Percentiles rank a stretch among this genome's conserved stretches.
phyloP scores from a whole-genome alignment of 2,113 vertebrate species.

The Electrona antarctica region DNA sequence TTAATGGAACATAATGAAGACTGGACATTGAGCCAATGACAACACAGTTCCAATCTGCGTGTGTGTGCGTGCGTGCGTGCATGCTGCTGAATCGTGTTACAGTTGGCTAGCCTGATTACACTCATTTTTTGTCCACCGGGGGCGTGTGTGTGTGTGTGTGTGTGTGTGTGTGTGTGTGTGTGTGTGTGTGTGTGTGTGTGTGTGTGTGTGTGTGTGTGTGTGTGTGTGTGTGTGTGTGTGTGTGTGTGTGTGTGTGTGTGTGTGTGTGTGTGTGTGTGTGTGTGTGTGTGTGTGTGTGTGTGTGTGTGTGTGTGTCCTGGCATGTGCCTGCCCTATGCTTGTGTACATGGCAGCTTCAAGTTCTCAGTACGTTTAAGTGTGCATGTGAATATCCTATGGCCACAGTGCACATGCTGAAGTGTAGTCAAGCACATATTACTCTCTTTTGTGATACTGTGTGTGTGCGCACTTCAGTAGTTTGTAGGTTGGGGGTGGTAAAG shows the following conservation, averaged over 20 bases:
- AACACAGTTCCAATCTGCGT: slow-evolving; percentile 55
- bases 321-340: no score
- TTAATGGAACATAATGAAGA: slow-evolving; percentile 75
- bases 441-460: no score
- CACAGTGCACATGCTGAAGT: no score
- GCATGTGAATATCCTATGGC: no score
- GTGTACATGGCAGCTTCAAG: no score
- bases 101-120: slow-evolving; percentile 39
- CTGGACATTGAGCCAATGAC: slow-evolving; percentile 63
- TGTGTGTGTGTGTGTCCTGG: slow-evolving; percentile 4
- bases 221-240: no score
- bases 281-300: no score
- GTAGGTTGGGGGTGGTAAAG: slow-evolving; percentile 37
- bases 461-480: slow-evolving; percentile 36
- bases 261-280: no score
- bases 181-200: background rate
- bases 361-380: no score
- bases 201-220: background rate
- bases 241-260: no score
- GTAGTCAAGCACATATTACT: background rate
- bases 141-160: slow-evolving; percentile 9
- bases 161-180: background rate
- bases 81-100: slow-evolving; percentile 20
- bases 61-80: slow-evolving; percentile 1
- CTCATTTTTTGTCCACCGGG: slow-evolving; percentile 36